Conservation (phyloP, 1,140 invertebrate species). For the Bombus confusus region DNA sequence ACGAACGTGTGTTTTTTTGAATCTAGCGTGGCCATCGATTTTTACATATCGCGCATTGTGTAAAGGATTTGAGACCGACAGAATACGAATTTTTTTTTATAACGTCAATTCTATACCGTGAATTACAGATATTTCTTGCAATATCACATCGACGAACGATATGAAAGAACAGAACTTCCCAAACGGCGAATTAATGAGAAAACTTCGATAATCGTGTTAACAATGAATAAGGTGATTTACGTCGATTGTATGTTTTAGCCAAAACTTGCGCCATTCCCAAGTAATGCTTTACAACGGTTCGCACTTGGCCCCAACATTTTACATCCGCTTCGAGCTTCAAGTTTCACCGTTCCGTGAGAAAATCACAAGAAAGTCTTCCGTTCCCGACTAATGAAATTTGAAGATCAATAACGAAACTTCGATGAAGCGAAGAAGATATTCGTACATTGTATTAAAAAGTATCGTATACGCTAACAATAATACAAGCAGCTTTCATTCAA, state of each 20-base stretch:
- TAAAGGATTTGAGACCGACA: neutral
- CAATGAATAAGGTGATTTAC: constrained; percentile 24
- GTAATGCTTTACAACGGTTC: constrained; percentile 38
- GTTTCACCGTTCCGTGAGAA: neutral
- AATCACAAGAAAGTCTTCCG: neutral
- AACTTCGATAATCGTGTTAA: constrained; percentile 19
- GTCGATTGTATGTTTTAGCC: constrained; percentile 14
- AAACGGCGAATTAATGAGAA: constrained; percentile 6
- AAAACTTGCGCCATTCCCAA: constrained; percentile 17
- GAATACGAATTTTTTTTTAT: neutral
- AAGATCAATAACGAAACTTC: no score
- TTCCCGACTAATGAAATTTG: no score
- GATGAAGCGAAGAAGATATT: no score
- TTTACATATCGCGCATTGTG: neutral
- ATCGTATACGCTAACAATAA: no score
- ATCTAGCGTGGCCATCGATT: neutral
- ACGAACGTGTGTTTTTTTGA: neutral
- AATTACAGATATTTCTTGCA: neutral
- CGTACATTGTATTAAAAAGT: no score
- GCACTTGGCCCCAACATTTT: constrained; percentile 30
- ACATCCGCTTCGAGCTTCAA: constrained; percentile 4
- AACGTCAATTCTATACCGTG: neutral
- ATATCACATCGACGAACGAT: neutral
- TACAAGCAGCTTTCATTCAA: no score
- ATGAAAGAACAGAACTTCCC: neutral